These are phyloP conservation scores for Luffia ferchaultella DNA, from an alignment of 2,888 invertebrate genomes.

Conservation along the genomic window DNA sequence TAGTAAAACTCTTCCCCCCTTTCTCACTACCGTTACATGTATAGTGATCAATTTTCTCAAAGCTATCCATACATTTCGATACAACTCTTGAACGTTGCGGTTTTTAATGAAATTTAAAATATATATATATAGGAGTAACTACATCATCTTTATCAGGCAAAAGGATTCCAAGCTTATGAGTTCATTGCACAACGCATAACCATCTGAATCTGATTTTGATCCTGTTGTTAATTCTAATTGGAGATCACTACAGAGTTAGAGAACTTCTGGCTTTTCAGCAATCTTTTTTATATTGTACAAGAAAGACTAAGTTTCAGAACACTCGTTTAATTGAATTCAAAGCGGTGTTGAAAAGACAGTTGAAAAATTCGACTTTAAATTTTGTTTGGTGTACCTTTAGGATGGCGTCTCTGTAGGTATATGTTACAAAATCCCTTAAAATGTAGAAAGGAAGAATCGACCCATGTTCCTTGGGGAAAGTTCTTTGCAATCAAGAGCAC, in stretches of 20 bases:
- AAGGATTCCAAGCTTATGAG: constrained; percentile 15
- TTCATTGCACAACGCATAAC: constrained; percentile 11
- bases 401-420: too few species aligned
- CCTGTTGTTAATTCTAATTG: constrained; percentile 16
- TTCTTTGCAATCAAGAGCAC: too few species aligned
- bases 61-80: constrained; percentile 20
- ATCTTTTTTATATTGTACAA: constrained; percentile 17
- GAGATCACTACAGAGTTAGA: constrained; percentile 17
- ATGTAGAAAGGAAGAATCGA: too few species aligned
- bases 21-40: constrained; percentile 7
- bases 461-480: too few species aligned
- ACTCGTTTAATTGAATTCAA: constrained; percentile 17
- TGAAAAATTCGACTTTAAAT: constrained; percentile 15
- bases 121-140: constrained; percentile 12
- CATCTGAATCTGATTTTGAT: constrained; percentile 11
- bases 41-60: constrained; percentile 13
- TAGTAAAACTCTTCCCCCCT: neutral
- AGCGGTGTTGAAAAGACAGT: constrained; percentile 15
- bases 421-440: too few species aligned
- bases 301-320: constrained; percentile 17
- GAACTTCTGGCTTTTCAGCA: constrained; percentile 14
- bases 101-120: constrained; percentile 17
- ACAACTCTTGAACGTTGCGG: constrained; percentile 18
- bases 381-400: neutral
- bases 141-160: constrained; percentile 13